Evolutionary conservation across 2,888 invertebrate genomes (phyloP).

Genomic region (Ametastegia equiseti): DNA sequence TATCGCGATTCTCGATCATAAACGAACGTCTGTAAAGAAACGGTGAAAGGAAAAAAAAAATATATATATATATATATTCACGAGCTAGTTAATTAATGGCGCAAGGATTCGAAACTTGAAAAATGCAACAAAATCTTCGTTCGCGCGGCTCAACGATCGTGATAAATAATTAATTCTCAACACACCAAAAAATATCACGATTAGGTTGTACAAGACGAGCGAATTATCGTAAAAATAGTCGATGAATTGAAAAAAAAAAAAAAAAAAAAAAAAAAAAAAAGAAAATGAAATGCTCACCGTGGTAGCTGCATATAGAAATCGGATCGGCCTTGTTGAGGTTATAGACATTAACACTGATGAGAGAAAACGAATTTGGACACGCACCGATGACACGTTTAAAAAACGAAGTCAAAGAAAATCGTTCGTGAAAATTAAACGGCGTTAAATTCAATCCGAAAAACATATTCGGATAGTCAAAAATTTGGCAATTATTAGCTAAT

Average conservation of each 20-base stretch:
- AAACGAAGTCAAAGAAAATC: not conserved
- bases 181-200: not conserved
- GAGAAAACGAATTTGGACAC: conserved; percentile 2
- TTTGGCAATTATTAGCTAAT: not conserved
- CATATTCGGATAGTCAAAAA: not conserved
- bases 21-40: not conserved
- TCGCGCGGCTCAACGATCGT: not conserved
- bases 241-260: not conserved
- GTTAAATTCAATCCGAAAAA: not conserved
- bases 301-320: not conserved
- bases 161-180: not conserved
- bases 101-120: not conserved
- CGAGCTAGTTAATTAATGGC: conserved; percentile 35
- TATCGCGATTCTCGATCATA: not conserved
- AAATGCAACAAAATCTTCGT: not conserved
- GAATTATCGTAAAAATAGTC: not conserved
- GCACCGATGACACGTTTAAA: not conserved
- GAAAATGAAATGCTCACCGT: conserved; percentile 19
- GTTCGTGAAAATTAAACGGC: not conserved
- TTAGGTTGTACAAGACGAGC: not conserved
- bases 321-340: not conserved
- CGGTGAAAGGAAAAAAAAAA: conserved; percentile 42
- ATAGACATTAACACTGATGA: conserved; percentile 11
- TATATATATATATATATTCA: too few relatives aligned
- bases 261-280: not conserved